These are phyloP conservation scores for Exocentrus adspersus DNA, from an alignment of 2,888 invertebrate species.

Conservation along the genomic window DNA sequence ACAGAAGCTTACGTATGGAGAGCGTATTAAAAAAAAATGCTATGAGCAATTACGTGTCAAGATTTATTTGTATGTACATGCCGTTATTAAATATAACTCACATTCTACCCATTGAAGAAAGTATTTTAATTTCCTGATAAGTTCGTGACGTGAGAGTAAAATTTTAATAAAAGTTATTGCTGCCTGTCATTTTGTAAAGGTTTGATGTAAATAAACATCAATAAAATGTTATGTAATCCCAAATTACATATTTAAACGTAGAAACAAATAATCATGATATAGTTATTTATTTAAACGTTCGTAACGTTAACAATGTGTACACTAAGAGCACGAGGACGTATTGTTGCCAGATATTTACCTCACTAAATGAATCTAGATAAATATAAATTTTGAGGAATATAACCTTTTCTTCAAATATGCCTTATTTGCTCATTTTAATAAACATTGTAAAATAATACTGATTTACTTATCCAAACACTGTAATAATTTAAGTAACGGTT, in stretches of 20 bases:
- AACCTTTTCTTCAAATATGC: conserved; percentile 50
- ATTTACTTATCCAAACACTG: conserved; percentile 43
- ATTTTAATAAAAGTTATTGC: conserved; percentile 19
- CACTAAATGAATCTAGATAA: conserved; percentile 46
- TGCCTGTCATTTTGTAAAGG: conserved; percentile 39
- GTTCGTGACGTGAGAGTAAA: conserved; percentile 18
- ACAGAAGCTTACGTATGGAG: too few species aligned
- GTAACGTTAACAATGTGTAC: conserved; percentile 45
- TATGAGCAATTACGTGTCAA: too few species aligned
- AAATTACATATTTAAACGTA: conserved; percentile 49
- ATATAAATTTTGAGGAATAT: conserved; percentile 48
- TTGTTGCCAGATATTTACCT: conserved; percentile 48
- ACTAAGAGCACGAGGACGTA: conserved; percentile 48
- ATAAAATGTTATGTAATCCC: conserved; percentile 41
- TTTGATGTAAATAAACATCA: conserved; percentile 32
- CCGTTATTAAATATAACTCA: too few species aligned
- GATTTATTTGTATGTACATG: too few species aligned
- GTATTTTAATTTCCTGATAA: not conserved
- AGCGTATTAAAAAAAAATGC: too few species aligned
- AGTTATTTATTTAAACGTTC: conserved; percentile 46
- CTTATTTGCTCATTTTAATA: conserved; percentile 53
- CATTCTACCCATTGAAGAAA: too few species aligned
- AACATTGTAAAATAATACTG: conserved; percentile 52
- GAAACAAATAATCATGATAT: conserved; percentile 45
- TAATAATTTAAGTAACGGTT: conserved; percentile 41